Evolutionary conservation across 1,140 invertebrate genomes (phyloP).

Genomic region (Macrobrachium nipponense): DNA sequence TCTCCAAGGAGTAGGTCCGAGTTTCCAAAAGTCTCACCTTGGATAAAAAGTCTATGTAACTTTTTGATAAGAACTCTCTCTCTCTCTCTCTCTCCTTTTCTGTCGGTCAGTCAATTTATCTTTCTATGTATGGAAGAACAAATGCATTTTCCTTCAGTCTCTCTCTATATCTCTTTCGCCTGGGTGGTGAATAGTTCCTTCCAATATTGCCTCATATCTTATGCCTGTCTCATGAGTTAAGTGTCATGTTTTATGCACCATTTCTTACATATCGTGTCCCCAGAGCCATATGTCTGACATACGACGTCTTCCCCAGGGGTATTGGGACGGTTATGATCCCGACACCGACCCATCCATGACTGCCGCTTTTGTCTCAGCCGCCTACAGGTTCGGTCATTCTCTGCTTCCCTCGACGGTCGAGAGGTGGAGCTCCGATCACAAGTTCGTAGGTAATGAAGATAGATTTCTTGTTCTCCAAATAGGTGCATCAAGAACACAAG

Average conservation of each 20-base stretch:
- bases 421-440: constrained; percentile 92
- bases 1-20: neutral
- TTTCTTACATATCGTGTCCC: neutral
- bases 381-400: constrained; percentile 91
- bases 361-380: constrained; percentile 87
- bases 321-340: constrained; percentile 85
- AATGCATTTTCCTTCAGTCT: no score
- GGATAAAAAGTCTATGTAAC: no score
- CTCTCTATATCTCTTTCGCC: no score
- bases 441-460: constrained; percentile 84
- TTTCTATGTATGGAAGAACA: no score
- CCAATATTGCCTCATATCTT: neutral
- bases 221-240: neutral
- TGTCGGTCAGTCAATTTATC: no score
- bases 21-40: no score
- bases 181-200: no score
- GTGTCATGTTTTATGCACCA: neutral
- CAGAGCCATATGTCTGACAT: neutral
- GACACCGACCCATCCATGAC: constrained; percentile 87
- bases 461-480: neutral
- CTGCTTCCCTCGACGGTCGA: constrained; percentile 88
- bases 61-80: neutral
- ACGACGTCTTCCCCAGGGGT: constrained; percentile 67
- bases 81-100: neutral
- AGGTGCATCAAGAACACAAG: neutral